Evolutionary conservation across 2,797 vertebrate genomes (phyloP).

Genomic region (Hemibagrus guttatus): DNA sequence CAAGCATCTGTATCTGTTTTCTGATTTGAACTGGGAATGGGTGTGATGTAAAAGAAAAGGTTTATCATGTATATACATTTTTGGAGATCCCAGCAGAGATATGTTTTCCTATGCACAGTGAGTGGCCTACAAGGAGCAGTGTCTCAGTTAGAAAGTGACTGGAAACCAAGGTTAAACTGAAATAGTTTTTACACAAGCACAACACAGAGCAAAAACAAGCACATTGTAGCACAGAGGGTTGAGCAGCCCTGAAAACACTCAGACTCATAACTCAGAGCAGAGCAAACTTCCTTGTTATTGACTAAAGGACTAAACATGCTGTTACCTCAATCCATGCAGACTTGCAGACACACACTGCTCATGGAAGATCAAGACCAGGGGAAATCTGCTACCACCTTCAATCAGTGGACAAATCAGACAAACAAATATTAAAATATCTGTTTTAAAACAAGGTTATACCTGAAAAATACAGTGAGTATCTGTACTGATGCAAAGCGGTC

Average conservation of each 20-base stretch:
- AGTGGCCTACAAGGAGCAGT: not conserved
- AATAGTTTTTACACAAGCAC: not conserved
- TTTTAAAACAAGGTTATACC: not conserved
- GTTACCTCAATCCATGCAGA: not conserved
- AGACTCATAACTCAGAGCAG: not conserved
- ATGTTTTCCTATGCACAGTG: not conserved
- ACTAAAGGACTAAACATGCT: not conserved
- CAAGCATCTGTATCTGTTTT: not conserved
- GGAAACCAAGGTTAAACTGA: not conserved
- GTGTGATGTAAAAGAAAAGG: no score
- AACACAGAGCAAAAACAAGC: not conserved
- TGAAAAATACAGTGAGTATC: not conserved
- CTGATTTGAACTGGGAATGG: no score
- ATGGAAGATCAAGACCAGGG: not conserved
- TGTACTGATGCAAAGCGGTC: not conserved
- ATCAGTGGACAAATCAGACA: not conserved
- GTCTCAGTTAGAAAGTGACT: not conserved
- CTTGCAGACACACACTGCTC: not conserved
- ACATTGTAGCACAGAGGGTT: not conserved
- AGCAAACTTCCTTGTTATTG: not conserved
- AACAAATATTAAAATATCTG: not conserved
- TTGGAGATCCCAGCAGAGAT: no score
- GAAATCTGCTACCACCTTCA: not conserved
- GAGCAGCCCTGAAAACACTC: not conserved
- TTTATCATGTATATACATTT: no score